phyloP scores from a whole-genome alignment of 2,113 vertebrate species.

The Salminus brasiliensis region DNA sequence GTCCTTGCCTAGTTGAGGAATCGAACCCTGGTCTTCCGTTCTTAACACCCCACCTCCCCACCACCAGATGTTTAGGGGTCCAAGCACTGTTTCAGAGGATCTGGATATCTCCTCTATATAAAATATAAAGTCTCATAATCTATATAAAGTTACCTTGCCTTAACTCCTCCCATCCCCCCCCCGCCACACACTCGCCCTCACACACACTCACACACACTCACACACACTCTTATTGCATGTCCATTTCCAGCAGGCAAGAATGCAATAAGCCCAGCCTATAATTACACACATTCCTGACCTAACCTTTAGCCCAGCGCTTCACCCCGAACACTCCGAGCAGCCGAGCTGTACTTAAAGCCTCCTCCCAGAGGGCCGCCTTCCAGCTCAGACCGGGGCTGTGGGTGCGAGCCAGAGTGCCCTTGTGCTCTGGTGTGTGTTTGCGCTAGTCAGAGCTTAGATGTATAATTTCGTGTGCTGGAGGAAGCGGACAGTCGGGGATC shows the following conservation, averaged over 20 bases:
- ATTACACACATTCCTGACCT: conserved; percentile 77
- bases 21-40: too few species aligned
- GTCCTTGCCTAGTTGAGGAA: too few species aligned
- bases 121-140: too few species aligned
- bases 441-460: conserved; percentile 23
- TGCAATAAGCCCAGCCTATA: conserved; percentile 60
- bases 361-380: conserved; percentile 2
- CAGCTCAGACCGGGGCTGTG: background rate
- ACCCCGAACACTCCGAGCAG: conserved; percentile 50
- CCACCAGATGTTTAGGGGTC: too few species aligned
- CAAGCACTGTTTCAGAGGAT: too few species aligned
- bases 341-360: conserved; percentile 1
- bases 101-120: too few species aligned
- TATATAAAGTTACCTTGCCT: background rate
- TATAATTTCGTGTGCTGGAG: conserved; percentile 23
- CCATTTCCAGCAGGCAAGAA: conserved; percentile 44
- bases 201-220: background rate
- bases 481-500: conserved; percentile 17
- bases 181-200: background rate
- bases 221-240: conserved; percentile 35
- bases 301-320: conserved; percentile 66
- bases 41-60: too few species aligned
- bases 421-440: background rate
- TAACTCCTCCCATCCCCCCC: conserved; percentile 9
- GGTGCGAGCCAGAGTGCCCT: background rate